These are phyloP conservation scores for Lacerta viridis DNA, from an alignment of 2,797 vertebrate genomes.

Conservation along the genomic window DNA sequence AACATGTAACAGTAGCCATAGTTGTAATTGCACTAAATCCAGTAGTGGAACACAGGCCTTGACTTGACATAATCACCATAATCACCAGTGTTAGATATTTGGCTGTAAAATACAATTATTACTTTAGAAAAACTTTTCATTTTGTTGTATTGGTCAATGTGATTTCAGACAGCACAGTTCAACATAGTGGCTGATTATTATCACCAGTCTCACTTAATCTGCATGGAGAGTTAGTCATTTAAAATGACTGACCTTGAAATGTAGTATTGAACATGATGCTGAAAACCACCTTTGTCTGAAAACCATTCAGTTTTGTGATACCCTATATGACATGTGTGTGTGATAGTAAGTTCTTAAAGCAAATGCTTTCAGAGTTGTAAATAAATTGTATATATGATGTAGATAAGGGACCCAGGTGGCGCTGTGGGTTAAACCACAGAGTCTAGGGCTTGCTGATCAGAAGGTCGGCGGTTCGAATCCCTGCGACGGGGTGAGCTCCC, in stretches of 20 bases:
- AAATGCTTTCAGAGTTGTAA: neutral
- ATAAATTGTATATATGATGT: neutral
- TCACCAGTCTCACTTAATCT: neutral
- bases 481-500: no score
- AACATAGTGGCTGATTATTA: neutral
- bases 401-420: neutral
- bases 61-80: neutral
- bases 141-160: neutral
- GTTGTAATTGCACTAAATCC: neutral
- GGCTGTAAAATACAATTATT: neutral
- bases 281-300: neutral
- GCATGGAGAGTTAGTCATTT: neutral
- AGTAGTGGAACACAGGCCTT: neutral
- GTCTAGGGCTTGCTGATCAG: no score
- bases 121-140: neutral
- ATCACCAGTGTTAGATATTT: neutral
- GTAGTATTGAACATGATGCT: neutral
- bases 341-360: neutral
- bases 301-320: neutral
- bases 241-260: neutral
- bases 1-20: neutral
- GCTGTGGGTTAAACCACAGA: no score
- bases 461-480: no score
- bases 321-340: no score
- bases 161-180: neutral